A percentile compares a stretch with the other conserved stretches of the same genome.
These are phyloP conservation scores for Sigmodon hispidus DNA, from an alignment of 2,113 vertebrate species.

Conservation along the genomic window DNA sequence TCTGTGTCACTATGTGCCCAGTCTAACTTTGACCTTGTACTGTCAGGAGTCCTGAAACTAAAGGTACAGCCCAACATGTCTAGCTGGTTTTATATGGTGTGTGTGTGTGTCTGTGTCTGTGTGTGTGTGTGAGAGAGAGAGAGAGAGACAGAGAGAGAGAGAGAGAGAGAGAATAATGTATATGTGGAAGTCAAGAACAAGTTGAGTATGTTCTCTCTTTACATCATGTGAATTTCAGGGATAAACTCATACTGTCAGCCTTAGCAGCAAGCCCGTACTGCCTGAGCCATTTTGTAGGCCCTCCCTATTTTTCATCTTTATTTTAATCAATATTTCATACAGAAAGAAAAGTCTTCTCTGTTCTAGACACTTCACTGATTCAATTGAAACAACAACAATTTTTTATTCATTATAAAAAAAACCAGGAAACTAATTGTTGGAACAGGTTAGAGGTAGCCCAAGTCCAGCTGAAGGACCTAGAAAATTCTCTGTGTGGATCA, in stretches of 20 bases:
- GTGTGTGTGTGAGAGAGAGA: not conserved
- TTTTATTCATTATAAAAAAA: not conserved
- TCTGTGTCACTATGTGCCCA: not conserved
- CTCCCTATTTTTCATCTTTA: not conserved
- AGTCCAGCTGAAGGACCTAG: fast-evolving
- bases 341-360: not conserved
- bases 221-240: not conserved
- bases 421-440: not conserved
- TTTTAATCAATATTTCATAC: slow-evolving; percentile 9
- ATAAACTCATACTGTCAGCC: not conserved
- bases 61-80: not conserved
- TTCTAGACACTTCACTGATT: not conserved
- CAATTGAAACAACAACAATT: not conserved
- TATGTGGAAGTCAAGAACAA: not conserved
- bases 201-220: not conserved
- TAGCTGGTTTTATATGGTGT: not conserved
- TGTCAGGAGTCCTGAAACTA: not conserved
- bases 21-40: not conserved
- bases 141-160: not conserved
- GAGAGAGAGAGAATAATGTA: not conserved
- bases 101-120: not conserved
- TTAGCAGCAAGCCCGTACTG: not conserved
- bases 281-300: not conserved
- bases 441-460: not conserved
- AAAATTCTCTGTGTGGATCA: not conserved